Percentiles rank a stretch among this genome's conserved stretches.
phyloP scores from a whole-genome alignment of 1,140 invertebrate genomes.

The Heliconius nattereri region DNA sequence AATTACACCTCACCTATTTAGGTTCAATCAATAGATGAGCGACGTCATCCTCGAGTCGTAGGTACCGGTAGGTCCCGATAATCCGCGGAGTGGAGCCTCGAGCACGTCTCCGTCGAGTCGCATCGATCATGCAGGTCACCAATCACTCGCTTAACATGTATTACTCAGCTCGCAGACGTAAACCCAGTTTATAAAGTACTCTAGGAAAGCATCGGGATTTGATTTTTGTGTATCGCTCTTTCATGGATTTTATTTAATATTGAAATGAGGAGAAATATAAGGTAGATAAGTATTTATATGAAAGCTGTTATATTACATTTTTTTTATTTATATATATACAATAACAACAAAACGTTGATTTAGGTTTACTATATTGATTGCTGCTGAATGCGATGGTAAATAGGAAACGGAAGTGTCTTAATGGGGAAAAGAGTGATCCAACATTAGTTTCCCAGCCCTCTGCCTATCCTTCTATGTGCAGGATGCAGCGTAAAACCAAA shows the following conservation, averaged over 20 bases:
- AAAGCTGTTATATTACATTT: too few relatives aligned
- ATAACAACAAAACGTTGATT: too few relatives aligned
- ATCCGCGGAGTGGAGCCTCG: conserved; percentile 59
- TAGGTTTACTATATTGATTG: too few relatives aligned
- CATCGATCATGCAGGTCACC: conserved; percentile 39
- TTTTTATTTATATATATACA: too few relatives aligned
- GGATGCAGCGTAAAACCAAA: too few relatives aligned
- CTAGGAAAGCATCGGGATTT: background rate
- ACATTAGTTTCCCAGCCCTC: too few relatives aligned
- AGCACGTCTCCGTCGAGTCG: conserved; percentile 49
- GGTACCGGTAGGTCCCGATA: conserved; percentile 38
- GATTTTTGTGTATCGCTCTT: background rate
- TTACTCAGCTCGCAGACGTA: conserved; percentile 10
- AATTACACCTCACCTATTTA: background rate
- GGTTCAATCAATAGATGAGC: conserved; percentile 24
- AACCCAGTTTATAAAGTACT: conserved; percentile 1
- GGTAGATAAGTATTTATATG: too few relatives aligned
- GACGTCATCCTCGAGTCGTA: conserved; percentile 19
- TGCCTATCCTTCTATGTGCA: too few relatives aligned
- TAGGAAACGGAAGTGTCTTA: too few relatives aligned
- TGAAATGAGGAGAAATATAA: background rate
- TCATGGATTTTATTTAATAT: background rate
- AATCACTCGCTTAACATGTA: conserved; percentile 17
- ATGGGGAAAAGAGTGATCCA: too few relatives aligned
- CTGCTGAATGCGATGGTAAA: too few relatives aligned